Evolutionary conservation across 2,113 vertebrate species (phyloP), one percentile per base, ranked within the genome.

Genomic region (Alectura lathami): DNA sequence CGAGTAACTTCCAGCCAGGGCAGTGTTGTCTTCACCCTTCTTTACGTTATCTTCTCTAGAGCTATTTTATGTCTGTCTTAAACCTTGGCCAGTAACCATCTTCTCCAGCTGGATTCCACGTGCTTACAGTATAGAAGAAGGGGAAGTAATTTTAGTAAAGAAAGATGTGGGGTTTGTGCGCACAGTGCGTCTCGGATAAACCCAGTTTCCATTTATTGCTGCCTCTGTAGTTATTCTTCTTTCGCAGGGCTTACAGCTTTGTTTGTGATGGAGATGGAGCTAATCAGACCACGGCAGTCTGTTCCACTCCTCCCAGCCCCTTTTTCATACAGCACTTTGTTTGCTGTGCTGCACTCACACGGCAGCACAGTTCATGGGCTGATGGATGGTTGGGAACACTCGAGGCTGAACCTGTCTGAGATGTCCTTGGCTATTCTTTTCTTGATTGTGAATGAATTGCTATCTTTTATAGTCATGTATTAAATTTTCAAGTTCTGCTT

Each of bases 41-140:
- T n/a, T n/a, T n/a, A n/a, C n/a, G n/a, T n/a, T n/a, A 42, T 79
- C 32, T 6, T 75, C 59, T 30, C 53, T 36, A 87, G 78, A 47
- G 57, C 74, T 78, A 7, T 15, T 72, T 74, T 75, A 38, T 75
- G 34, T 53, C 51, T 57, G 66, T 69, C 64, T 63, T 17, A 63
- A 59, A 30, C 45, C 27, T 18, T 6, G 29, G 59, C 45, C 62
- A 5, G 27, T 70, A 32, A 45, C 79, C 8, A 1, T 70, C 60
- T 67, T 66, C 30, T 17, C 54, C 2, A 2, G 17, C 20, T 5
- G 43, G 51, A 13, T 45, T 78, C 51, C 42, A 21, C 1, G 0
- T 0, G 0, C 8, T 36, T 24, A 9, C 0, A 1, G 17, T 47
- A 6, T 36, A 30, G 59, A 45, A 43, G 53, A 88, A 88, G 73